A percentile compares a stretch with the other conserved stretches of the same genome.
phyloP scores from a whole-genome alignment of 2,797 vertebrate genomes.

The Pelochelys cantorii region DNA sequence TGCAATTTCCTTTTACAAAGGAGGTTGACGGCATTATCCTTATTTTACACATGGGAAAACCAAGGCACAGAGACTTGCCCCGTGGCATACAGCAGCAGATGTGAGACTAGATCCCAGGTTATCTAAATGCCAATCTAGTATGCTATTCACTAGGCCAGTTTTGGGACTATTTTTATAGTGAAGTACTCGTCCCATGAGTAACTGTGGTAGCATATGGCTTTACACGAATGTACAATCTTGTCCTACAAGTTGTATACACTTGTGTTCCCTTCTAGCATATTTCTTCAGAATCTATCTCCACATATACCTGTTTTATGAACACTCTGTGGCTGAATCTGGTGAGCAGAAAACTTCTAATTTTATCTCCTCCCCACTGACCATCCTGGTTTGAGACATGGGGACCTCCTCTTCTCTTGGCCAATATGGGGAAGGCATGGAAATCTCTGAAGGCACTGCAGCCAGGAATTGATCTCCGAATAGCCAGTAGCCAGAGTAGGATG shows the following conservation, averaged over 20 bases:
- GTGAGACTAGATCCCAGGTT: too few species aligned
- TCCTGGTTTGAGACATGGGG: neutral
- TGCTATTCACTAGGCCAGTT: too few species aligned
- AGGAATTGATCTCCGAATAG: neutral
- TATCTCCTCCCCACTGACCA: neutral
- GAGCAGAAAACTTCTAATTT: neutral
- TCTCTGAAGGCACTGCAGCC: neutral
- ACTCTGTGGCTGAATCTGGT: neutral
- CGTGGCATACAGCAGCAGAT: too few species aligned
- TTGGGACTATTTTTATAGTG: too few species aligned
- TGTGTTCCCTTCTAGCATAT: neutral
- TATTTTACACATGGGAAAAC: too few species aligned
- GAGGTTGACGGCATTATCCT: too few species aligned
- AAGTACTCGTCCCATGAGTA: too few species aligned
- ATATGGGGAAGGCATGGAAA: neutral
- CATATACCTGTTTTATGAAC: neutral
- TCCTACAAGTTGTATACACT: neutral
- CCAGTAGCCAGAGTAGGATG: neutral
- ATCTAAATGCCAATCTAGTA: too few species aligned
- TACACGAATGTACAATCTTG: too few species aligned
- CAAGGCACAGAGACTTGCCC: too few species aligned
- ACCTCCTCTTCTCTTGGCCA: neutral
- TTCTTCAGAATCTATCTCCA: neutral
- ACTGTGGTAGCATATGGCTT: too few species aligned
- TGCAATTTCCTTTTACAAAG: too few species aligned